Base-by-base conservation (phyloP, 2,888 invertebrate species). In the Timema podura region DNA sequence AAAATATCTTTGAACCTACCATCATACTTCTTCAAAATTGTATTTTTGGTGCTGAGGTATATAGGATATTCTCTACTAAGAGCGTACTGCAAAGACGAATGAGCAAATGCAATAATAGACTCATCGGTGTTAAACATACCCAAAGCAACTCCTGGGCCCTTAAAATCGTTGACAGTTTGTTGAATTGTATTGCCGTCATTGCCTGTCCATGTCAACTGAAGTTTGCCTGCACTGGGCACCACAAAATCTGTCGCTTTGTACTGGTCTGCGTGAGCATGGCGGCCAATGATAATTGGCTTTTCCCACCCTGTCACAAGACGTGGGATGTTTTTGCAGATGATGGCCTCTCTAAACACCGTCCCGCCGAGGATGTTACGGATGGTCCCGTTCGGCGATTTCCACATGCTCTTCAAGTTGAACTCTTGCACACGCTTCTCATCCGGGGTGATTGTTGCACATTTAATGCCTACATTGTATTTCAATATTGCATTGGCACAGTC, bases 391-490 rank as follows among this genome's bases (percentile, higher is more conserved):
- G 94, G 94, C 67, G 92, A 93, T 80, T 92, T 93, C 93, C 93
- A 94, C 93, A 94, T 94, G 80, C 93, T 86, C 79, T 93, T 92
- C 75, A 94, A 80, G 2, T 92, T 91, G 79, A 94, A 93, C 81
- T 94, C 94, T 82, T 94, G 92, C 0, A 98, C 96, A 79, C 98
- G 87, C 51, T 93, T 92, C 81, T 98, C 98, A 81, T 98, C 98
- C 2, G 98, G 98, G 0, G 98, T 98, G 75, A 98, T 99, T 5
- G 98, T 95, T 45, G 98, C 98, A 83, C 99, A 99, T 82, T 99
- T 99, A 75, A 99, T 95, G 59, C 98, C 99, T 67, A 99, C 98
- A 82, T 96, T 97, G 85, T 96, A 98, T 80, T 95, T 95, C 81
- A 95, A 93, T 70, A 98, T 88, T 13, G 98, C 98, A 81, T 97